phyloP scores from a whole-genome alignment of 2,888 invertebrate species.

The Pristionchus fissidentatus region DNA sequence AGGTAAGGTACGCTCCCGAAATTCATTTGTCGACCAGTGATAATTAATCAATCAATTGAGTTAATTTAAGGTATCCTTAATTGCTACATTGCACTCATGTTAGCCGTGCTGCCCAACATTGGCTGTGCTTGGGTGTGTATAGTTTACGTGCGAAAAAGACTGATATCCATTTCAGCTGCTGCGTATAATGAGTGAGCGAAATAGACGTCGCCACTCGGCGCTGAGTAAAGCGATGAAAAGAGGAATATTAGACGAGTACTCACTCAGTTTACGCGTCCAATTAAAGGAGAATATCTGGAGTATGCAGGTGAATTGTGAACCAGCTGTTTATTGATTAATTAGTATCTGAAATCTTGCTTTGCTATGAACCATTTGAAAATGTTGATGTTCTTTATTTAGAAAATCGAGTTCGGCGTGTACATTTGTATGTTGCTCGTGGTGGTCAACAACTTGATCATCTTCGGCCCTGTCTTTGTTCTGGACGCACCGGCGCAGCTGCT shows the following conservation, averaged over 20 bases:
- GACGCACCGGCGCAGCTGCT: not conserved
- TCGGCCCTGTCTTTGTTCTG: not conserved
- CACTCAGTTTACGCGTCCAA: not conserved
- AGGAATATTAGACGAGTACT: conserved; percentile 17
- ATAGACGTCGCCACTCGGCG: too few relatives aligned
- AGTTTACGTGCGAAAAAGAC: not conserved
- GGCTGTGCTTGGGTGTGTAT: not conserved
- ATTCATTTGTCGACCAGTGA: too few relatives aligned
- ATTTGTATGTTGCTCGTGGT: not conserved
- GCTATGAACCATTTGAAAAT: not conserved
- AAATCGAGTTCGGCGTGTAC: not conserved
- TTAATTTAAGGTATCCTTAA: not conserved
- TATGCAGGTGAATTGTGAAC: not conserved
- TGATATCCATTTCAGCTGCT: not conserved
- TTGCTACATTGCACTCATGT: not conserved
- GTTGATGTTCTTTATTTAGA: too few relatives aligned
- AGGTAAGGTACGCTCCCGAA: too few relatives aligned
- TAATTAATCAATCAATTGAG: too few relatives aligned
- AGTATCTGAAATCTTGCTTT: not conserved
- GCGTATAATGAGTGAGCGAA: not conserved
- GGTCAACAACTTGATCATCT: not conserved
- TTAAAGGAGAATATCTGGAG: conserved; percentile 22
- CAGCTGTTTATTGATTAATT: not conserved
- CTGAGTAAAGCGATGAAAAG: too few relatives aligned
- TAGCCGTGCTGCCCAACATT: not conserved